These are phyloP conservation scores for Lasioglossum baleicum DNA, from an alignment of 1,140 invertebrate genomes.

Conservation along the genomic window DNA sequence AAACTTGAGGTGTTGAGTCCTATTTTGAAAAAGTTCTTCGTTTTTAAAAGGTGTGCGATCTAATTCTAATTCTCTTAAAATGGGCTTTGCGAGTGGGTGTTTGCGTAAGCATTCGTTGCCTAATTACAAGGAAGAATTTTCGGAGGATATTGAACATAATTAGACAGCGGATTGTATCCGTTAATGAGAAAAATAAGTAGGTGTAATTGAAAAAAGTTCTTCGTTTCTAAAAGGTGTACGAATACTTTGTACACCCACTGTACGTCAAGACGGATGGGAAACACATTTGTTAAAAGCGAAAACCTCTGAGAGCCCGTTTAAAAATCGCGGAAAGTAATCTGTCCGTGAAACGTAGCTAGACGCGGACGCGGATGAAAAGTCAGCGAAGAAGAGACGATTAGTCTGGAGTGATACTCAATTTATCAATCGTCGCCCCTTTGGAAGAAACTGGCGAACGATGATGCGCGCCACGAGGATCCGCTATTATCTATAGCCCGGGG, in stretches of 20 bases:
- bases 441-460: conserved; percentile 32
- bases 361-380: conserved; percentile 18
- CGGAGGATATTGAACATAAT: too few relatives aligned
- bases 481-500: conserved; percentile 58
- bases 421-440: conserved; percentile 29
- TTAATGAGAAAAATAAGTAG: too few relatives aligned
- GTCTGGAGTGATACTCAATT: conserved; percentile 44
- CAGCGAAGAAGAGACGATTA: conserved; percentile 27
- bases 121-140: too few relatives aligned
- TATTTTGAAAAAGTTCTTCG: too few relatives aligned
- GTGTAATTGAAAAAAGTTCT: too few relatives aligned
- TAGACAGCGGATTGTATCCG: too few relatives aligned
- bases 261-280: background rate
- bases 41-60: too few relatives aligned
- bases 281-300: conserved; percentile 10
- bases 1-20: too few relatives aligned
- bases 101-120: too few relatives aligned
- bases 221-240: too few relatives aligned
- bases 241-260: background rate
- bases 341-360: background rate
- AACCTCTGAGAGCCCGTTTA: background rate
- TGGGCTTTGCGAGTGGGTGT: too few relatives aligned
- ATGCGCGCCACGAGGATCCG: conserved; percentile 29
- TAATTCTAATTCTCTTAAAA: too few relatives aligned
- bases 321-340: conserved; percentile 24